Evolutionary conservation across 2,113 vertebrate genomes (phyloP).

Genomic region (Actenoides lindsayi): DNA sequence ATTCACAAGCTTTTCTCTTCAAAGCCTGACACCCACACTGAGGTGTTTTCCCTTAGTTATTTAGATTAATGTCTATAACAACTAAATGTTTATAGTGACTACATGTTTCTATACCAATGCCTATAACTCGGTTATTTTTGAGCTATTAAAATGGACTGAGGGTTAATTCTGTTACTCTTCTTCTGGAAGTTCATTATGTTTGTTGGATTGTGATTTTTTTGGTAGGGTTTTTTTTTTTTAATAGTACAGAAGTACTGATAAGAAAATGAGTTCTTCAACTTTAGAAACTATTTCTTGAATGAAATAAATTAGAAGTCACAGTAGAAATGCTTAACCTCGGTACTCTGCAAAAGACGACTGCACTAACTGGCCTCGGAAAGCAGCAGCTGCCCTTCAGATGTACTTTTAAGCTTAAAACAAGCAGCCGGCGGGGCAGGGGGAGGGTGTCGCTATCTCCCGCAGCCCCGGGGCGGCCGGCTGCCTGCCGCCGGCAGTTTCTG

Average conservation of each 20-base stretch:
- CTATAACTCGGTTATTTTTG: rapidly evolving
- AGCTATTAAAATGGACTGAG: not conserved
- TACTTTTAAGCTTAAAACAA: too few relatives aligned
- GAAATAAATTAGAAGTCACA: too few relatives aligned
- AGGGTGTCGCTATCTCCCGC: not conserved
- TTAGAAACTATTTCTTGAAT: rapidly evolving
- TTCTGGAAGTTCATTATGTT: not conserved
- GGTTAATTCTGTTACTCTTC: not conserved
- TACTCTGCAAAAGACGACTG: rapidly evolving
- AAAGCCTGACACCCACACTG: not conserved
- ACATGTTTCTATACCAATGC: not conserved
- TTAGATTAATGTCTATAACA: too few relatives aligned
- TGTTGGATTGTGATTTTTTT: not conserved
- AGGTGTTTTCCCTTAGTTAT: not conserved
- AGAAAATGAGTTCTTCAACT: not conserved
- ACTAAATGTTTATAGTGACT: too few relatives aligned
- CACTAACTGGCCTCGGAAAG: not conserved
- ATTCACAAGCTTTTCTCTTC: not conserved
- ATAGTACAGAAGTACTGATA: not conserved
- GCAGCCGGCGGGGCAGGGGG: not conserved
- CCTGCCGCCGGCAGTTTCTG: not conserved
- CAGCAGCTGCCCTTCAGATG: too few relatives aligned
- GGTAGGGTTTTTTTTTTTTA: not conserved
- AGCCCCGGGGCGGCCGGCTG: not conserved
- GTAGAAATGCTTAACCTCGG: not conserved